These are phyloP conservation scores for Brachynemurus nebulosus DNA, from an alignment of 2,888 invertebrate species.

Conservation along the genomic window DNA sequence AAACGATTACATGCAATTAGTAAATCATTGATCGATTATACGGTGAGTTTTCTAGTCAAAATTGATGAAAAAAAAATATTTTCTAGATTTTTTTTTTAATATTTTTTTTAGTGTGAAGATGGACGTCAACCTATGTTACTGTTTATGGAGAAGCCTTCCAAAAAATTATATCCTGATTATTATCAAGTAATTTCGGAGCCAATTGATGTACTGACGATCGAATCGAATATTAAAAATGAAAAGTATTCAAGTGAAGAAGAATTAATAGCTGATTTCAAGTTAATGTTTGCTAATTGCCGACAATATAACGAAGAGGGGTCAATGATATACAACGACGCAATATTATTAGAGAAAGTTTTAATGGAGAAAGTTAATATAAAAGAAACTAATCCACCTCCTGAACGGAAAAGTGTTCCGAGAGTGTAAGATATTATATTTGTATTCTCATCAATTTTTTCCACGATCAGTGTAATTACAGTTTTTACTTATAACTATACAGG, in stretches of 20 bases:
- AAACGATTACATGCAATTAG: conserved; percentile 71
- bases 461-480: no score
- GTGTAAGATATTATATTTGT: conserved; percentile 27
- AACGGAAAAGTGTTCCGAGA: conserved; percentile 28
- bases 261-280: conserved; percentile 67
- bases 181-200: conserved; percentile 88
- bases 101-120: conserved; percentile 55
- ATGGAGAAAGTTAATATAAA: conserved; percentile 57
- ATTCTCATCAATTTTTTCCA: conserved; percentile 7
- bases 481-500: no score
- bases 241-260: conserved; percentile 76
- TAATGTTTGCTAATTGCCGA: conserved; percentile 97
- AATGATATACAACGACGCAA: conserved; percentile 89
- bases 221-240: conserved; percentile 74
- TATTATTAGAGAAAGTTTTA: conserved; percentile 69
- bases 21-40: conserved; percentile 54
- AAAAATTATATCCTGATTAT: conserved; percentile 89
- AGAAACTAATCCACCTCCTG: conserved; percentile 49
- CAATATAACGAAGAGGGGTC: conserved; percentile 96
- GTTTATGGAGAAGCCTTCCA: conserved; percentile 94
- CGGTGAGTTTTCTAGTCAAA: conserved; percentile 37
- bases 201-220: conserved; percentile 90
- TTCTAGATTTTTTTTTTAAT: no score
- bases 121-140: conserved; percentile 78
- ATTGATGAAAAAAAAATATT: not conserved